Evolutionary conservation across 1,140 invertebrate species (phyloP).

Genomic region (Radopholus similis): DNA sequence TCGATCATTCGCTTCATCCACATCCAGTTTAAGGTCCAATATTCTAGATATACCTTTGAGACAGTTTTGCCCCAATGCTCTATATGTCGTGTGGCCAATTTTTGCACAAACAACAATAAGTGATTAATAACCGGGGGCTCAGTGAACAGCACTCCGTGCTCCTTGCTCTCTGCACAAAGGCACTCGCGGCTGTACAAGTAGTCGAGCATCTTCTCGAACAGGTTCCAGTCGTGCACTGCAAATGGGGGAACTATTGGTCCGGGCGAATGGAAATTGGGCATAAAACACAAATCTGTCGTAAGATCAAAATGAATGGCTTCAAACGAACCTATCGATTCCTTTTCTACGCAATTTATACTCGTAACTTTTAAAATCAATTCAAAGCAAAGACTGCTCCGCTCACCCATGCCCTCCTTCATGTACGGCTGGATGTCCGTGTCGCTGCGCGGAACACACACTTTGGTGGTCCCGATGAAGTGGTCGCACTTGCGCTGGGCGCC

Average conservation of each 20-base stretch:
- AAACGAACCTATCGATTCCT: too few species aligned
- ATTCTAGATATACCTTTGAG: too few species aligned
- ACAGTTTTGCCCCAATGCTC: too few species aligned
- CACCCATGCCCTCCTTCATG: conserved; percentile 63
- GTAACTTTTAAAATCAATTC: not conserved
- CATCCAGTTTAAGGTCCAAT: too few species aligned
- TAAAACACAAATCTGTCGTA: too few species aligned
- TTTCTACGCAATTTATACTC: too few species aligned
- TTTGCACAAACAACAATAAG: too few species aligned
- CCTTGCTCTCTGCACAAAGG: conserved; percentile 72
- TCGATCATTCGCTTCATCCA: too few species aligned
- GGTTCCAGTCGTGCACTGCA: conserved; percentile 84
- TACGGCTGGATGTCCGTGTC: conserved; percentile 78
- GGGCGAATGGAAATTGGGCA: too few species aligned
- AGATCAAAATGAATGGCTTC: too few species aligned
- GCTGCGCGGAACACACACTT: conserved; percentile 81
- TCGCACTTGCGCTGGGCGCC: conserved; percentile 62
- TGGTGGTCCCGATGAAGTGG: conserved; percentile 77
- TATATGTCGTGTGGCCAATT: too few species aligned
- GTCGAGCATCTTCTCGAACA: conserved; percentile 85
- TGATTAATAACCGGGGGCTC: conserved; percentile 74
- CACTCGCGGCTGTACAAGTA: conserved; percentile 72
- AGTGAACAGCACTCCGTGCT: conserved; percentile 86
- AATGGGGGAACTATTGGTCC: conserved; percentile 28
- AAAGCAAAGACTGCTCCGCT: too few species aligned